Conservation (phyloP, 2,113 vertebrate genomes). For the Alligator sinensis region DNA sequence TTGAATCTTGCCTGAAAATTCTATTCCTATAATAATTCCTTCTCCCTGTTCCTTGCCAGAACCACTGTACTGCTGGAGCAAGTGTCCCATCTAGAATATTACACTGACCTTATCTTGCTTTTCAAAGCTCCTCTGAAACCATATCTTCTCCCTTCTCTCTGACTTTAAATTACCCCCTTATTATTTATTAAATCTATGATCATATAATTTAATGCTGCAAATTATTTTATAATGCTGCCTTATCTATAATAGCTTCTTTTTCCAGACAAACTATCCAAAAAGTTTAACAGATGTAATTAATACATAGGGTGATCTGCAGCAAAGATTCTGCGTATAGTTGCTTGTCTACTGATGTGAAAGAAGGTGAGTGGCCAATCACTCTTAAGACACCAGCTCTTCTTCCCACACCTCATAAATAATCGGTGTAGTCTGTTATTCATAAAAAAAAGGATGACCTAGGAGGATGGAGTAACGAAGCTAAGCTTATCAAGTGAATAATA, state of each 20-base stretch:
- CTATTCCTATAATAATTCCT: background rate
- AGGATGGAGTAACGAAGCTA: no score
- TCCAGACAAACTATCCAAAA: background rate
- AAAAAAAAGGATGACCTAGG: no score
- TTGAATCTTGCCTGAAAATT: background rate
- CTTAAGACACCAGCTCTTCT: background rate
- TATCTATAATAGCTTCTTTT: background rate
- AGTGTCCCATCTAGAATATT: background rate
- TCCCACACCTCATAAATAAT: background rate
- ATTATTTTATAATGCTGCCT: background rate
- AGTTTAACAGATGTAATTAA: background rate
- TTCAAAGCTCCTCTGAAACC: background rate
- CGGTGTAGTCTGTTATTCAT: no score
- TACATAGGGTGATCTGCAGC: background rate
- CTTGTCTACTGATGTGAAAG: background rate
- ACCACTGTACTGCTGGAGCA: rapidly evolving
- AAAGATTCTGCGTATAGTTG: background rate
- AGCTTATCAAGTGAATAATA: no score
- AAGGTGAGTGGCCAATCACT: background rate
- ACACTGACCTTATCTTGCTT: background rate
- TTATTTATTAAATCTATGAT: background rate
- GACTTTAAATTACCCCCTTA: background rate
- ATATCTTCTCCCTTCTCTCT: background rate
- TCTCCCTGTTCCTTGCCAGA: background rate
- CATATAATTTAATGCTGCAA: background rate